Percentiles rank a stretch among this genome's conserved stretches.
Conservation (phyloP, 2,888 invertebrate species). For the Netelia melanura region DNA sequence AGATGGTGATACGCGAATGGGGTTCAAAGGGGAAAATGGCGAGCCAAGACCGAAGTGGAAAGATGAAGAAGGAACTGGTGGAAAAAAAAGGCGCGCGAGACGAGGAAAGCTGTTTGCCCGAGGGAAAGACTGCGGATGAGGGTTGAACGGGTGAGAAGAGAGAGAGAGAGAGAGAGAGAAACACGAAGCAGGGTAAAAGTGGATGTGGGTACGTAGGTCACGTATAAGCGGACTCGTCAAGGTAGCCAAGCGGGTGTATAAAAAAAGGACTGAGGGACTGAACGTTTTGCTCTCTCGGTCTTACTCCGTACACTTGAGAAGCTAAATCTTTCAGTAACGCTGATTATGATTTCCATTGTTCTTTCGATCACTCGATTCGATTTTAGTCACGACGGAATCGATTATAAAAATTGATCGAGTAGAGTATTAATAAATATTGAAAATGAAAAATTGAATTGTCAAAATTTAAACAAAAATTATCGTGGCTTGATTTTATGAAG, state of each 20-base stretch:
- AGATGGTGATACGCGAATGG: neutral
- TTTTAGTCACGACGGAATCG: neutral
- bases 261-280: constrained; percentile 32
- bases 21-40: neutral
- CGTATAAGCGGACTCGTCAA: constrained; percentile 48
- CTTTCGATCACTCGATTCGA: neutral
- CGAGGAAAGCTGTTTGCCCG: constrained; percentile 25
- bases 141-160: constrained; percentile 18
- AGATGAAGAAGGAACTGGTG: neutral
- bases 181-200: constrained; percentile 39
- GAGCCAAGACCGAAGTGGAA: neutral
- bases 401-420: neutral
- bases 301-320: constrained; percentile 24
- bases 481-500: no score
- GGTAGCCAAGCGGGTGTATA: constrained; percentile 24
- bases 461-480: no score
- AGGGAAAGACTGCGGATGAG: constrained; percentile 26
- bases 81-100: constrained; percentile 16
- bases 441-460: no score
- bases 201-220: constrained; percentile 54
- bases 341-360: constrained; percentile 26
- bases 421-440: neutral
- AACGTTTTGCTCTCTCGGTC: constrained; percentile 17
- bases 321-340: constrained; percentile 9
- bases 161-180: neutral